These are phyloP conservation scores for Andrena minutula DNA, from an alignment of 2,888 invertebrate species.

Conservation along the genomic window DNA sequence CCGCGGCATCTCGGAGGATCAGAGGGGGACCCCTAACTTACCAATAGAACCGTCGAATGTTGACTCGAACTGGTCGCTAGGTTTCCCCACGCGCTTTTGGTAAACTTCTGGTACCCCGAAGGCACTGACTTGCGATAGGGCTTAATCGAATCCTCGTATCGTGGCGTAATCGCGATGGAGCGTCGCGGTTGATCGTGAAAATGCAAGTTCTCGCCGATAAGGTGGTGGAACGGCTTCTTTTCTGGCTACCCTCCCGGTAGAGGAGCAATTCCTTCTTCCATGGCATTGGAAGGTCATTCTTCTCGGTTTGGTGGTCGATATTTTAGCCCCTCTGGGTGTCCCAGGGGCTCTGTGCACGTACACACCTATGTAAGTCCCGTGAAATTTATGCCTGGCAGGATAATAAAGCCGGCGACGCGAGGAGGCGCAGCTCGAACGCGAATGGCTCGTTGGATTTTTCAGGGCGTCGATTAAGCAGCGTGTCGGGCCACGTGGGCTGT, in stretches of 20 bases:
- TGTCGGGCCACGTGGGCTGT: slow-evolving; percentile 25
- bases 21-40: not conserved
- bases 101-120: too few species aligned
- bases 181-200: slow-evolving; percentile 28
- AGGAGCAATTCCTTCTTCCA: not conserved
- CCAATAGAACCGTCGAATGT: slow-evolving; percentile 6
- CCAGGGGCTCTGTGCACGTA: slow-evolving; percentile 33
- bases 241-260: not conserved
- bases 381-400: slow-evolving; percentile 61
- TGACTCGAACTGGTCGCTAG: not conserved
- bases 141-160: slow-evolving; percentile 26
- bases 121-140: not conserved
- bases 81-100: slow-evolving; percentile 35
- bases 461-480: slow-evolving; percentile 37
- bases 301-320: slow-evolving; percentile 41
- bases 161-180: slow-evolving; percentile 29
- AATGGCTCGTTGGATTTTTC: slow-evolving; percentile 39
- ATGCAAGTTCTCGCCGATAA: slow-evolving; percentile 13
- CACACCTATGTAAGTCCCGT: slow-evolving; percentile 13
- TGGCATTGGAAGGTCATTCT: slow-evolving; percentile 12
- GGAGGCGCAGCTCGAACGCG: slow-evolving; percentile 36
- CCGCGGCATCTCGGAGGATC: slow-evolving; percentile 33
- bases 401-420: slow-evolving; percentile 61
- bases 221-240: not conserved
- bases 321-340: slow-evolving; percentile 35